phyloP scores from a whole-genome alignment of 2,888 invertebrate genomes.

The Bedellia somnulentella region DNA sequence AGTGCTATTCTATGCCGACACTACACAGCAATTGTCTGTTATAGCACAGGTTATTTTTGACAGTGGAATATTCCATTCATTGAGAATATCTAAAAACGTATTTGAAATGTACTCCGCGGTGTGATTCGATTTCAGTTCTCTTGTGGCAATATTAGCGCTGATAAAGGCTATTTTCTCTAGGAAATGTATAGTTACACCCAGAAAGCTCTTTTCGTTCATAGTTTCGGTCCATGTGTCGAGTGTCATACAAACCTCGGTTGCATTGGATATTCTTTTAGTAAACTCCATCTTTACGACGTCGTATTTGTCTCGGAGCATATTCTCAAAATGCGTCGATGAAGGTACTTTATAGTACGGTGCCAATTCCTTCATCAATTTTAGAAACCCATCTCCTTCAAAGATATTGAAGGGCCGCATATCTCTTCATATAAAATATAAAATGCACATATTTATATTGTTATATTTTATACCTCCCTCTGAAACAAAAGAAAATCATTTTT shows the following conservation, averaged over 20 bases:
- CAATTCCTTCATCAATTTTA: constrained; percentile 8
- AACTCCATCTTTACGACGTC: constrained; percentile 2
- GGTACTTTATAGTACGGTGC: constrained; percentile 8
- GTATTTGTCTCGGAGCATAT: constrained; percentile 2
- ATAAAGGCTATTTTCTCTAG: constrained; percentile 1
- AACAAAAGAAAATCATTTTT: constrained; percentile 1
- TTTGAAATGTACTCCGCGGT: constrained; percentile 4
- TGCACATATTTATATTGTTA: constrained; percentile 8
- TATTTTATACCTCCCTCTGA: constrained; percentile 7
- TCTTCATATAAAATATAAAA: too few species aligned
- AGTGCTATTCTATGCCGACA: too few species aligned
- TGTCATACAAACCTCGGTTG: neutral
- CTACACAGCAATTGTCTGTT: too few species aligned
- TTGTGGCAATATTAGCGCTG: constrained; percentile 3
- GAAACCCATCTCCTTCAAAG: constrained; percentile 8
- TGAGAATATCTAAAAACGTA: constrained; percentile 3
- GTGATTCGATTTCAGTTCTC: constrained; percentile 1
- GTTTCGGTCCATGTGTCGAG: constrained; percentile 3
- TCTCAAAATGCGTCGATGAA: constrained; percentile 5
- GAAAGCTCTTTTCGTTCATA: constrained; percentile 2
- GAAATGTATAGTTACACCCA: constrained; percentile 4
- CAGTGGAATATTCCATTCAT: constrained; percentile 3
- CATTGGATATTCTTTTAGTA: constrained; percentile 1
- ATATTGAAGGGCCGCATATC: constrained; percentile 8
- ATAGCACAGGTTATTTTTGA: constrained; percentile 1